Evolutionary conservation across 2,113 vertebrate species (phyloP), one percentile per base, ranked within the genome.

Genomic region (Cebus imitator): DNA sequence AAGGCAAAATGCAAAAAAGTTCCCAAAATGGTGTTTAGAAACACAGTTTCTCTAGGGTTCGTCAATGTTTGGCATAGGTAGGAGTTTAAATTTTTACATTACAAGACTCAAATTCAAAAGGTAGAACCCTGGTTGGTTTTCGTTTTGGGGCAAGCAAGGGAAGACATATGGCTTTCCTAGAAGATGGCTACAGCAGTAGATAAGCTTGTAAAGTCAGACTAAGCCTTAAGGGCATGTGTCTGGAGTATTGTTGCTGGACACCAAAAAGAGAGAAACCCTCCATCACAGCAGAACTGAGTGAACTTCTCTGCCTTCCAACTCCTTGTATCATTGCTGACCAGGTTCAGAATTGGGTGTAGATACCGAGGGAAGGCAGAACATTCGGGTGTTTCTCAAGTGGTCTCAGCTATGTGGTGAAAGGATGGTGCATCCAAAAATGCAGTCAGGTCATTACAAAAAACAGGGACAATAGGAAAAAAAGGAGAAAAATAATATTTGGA

Each of bases 401-500:
- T 48, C 64, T 87, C 81, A 58, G 25, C 14, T 83, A 90, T 20
- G 61, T 68, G n/a, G 14, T 72, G 11, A 72, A 25, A 87, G 5
- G 4, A 81, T 43, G 13, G 35, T 85, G 20, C 8, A 79, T 78
- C 45, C 25, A 35, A 78, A 64, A 95, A 78, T 48, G 81, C 52
- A 94, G 66, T 58, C 4, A 87, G 35, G 79, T 73, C 25, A 82
- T 68, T 93, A 88, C 23, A 97, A 87, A 35, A 92, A 94, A 86
- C 57, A 90, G 57, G n/a, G 32, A 94, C 64, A 87, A 92, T 7
- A 81, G 79, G 17, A 37, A 87, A 58, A 82, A 68, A 27, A 43
- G 8, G 86, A 93, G 40, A 79, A 91, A 97, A 95, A 55, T n/a
- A 92, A 83, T 81, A 95, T 79, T 85, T 94, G 58, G 13, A 92